These are phyloP conservation scores for Polymixis flavicincta DNA, from an alignment of 2,888 invertebrate genomes.

Conservation along the genomic window DNA sequence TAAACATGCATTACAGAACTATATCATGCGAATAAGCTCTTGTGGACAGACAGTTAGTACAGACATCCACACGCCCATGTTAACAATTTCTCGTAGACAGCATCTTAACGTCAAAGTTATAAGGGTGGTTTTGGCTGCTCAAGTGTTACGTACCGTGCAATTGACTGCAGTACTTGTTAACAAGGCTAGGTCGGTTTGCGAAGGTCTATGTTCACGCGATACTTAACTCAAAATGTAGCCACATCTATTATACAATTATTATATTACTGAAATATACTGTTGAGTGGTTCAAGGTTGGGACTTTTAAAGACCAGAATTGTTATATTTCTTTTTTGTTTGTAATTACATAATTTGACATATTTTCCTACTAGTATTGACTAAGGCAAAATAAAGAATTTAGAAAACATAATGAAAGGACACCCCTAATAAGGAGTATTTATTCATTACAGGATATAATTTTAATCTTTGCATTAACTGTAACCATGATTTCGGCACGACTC, in stretches of 20 bases:
- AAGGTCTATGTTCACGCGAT: constrained; percentile 41
- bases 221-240: constrained; percentile 14
- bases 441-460: neutral
- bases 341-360: neutral
- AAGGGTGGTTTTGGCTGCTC: constrained; percentile 6
- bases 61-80: neutral
- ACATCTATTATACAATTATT: constrained; percentile 20
- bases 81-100: neutral
- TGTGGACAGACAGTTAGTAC: constrained; percentile 14
- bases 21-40: constrained; percentile 56
- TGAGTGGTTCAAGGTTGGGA: too few relatives aligned
- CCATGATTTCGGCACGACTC: too few relatives aligned
- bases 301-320: neutral
- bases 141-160: neutral
- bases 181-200: constrained; percentile 38
- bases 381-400: neutral
- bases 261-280: constrained; percentile 4
- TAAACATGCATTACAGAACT: constrained; percentile 24
- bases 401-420: neutral
- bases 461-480: too few relatives aligned
- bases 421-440: neutral
- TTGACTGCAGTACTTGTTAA: constrained; percentile 29
- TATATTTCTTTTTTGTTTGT: neutral
- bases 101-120: neutral
- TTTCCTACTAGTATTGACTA: neutral